Conservation (phyloP, 2,797 vertebrate genomes). For the Danio aesculapii region DNA sequence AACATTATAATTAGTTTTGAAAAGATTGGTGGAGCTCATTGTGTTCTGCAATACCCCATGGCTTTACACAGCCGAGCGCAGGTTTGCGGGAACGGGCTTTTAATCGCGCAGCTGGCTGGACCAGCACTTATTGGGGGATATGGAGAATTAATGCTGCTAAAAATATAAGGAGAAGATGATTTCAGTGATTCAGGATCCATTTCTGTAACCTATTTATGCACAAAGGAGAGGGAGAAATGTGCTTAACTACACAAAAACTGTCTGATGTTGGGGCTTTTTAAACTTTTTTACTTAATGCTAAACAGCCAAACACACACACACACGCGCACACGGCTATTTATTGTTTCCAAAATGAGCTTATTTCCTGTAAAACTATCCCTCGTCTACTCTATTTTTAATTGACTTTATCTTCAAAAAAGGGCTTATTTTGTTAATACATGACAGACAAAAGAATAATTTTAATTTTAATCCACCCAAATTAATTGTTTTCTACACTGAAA, state of each 20-base stretch:
- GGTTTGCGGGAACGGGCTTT: conserved; percentile 48
- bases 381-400: too few relatives aligned
- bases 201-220: conserved; percentile 39
- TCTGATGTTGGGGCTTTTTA: background rate
- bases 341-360: too few relatives aligned
- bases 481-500: too few relatives aligned
- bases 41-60: conserved; percentile 61
- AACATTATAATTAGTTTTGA: conserved; percentile 66
- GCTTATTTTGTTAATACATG: too few relatives aligned
- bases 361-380: too few relatives aligned
- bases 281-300: background rate
- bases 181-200: conserved; percentile 40
- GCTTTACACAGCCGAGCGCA: conserved; percentile 58
- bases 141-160: conserved; percentile 41
- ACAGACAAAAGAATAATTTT: too few relatives aligned
- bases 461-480: too few relatives aligned
- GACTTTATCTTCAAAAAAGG: too few relatives aligned
- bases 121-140: conserved; percentile 36
- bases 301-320: background rate
- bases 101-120: conserved; percentile 48
- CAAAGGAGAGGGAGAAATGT: conserved; percentile 9
- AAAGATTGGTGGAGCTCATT: conserved; percentile 65
- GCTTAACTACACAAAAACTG: conserved; percentile 23
- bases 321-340: too few relatives aligned
- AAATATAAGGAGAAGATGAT: conserved; percentile 37